These are phyloP conservation scores for Drosophila pseudotakahashii DNA, from an alignment of 2,888 invertebrate genomes.

Conservation along the genomic window DNA sequence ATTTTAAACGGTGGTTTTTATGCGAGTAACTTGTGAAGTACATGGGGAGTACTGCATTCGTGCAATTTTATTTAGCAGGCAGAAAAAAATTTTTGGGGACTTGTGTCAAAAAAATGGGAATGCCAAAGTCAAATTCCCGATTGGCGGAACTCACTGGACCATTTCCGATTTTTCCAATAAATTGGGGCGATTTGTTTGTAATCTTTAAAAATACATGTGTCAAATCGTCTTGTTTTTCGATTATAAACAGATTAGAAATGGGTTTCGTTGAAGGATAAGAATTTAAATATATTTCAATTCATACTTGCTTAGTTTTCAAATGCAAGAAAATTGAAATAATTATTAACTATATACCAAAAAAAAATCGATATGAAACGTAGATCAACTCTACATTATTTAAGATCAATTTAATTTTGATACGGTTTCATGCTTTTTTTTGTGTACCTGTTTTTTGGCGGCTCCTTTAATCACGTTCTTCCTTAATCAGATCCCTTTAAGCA, in stretches of 20 bases:
- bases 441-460: no score
- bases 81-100: neutral
- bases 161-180: neutral
- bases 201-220: constrained; percentile 1
- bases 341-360: no score
- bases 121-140: neutral
- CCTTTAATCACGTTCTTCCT: no score
- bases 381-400: no score
- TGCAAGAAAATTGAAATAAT: no score
- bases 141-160: neutral
- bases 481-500: neutral
- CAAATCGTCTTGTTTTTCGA: neutral
- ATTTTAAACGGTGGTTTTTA: constrained; percentile 54
- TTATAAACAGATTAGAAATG: neutral
- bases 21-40: constrained; percentile 6
- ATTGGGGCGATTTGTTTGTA: no score
- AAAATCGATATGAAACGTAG: no score
- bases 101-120: neutral
- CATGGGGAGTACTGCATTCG: neutral
- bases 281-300: no score
- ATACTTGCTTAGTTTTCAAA: no score
- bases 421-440: no score
- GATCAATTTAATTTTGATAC: no score
- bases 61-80: constrained; percentile 2
- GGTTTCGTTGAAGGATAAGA: no score